phyloP scores from a whole-genome alignment of 2,888 invertebrate genomes.

The Hedychridium roseum region DNA sequence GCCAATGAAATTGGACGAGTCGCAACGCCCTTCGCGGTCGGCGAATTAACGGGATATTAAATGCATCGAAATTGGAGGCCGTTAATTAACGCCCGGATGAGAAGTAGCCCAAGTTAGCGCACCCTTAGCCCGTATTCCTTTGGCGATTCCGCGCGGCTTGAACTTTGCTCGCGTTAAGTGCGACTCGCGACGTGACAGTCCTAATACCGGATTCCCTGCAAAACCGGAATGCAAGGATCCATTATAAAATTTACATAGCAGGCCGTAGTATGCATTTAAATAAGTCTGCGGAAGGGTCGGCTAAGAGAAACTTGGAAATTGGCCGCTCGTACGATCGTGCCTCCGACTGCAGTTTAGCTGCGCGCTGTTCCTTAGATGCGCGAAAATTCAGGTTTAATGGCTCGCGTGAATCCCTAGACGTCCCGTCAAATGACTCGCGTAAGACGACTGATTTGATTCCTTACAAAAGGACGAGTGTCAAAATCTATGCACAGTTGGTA shows the following conservation, averaged over 20 bases:
- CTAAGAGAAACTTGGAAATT: background rate
- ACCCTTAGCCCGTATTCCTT: too few species aligned
- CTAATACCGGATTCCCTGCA: constrained; percentile 15
- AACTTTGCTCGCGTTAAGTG: constrained; percentile 12
- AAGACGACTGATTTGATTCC: too few species aligned
- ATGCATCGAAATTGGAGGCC: too few species aligned
- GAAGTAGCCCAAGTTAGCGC: too few species aligned
- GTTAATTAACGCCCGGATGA: too few species aligned
- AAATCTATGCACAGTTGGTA: too few species aligned
- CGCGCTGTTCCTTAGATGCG: constrained; percentile 15
- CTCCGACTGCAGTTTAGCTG: background rate
- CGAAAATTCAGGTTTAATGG: constrained; percentile 33
- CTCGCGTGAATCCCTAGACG: constrained; percentile 14
- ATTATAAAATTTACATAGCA: constrained; percentile 33
- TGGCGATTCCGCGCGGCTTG: too few species aligned
- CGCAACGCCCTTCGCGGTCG: too few species aligned
- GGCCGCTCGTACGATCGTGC: too few species aligned
- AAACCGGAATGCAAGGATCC: constrained; percentile 31
- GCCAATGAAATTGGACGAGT: too few species aligned
- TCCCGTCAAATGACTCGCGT: constrained; percentile 16
- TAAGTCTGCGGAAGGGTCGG: constrained; percentile 18
- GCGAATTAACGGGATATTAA: too few species aligned
- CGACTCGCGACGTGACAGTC: constrained; percentile 10
- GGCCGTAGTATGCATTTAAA: constrained; percentile 33
- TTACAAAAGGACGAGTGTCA: too few species aligned